phyloP scores from a whole-genome alignment of 2,888 invertebrate species.

The Callyntrura guangdongensis region DNA sequence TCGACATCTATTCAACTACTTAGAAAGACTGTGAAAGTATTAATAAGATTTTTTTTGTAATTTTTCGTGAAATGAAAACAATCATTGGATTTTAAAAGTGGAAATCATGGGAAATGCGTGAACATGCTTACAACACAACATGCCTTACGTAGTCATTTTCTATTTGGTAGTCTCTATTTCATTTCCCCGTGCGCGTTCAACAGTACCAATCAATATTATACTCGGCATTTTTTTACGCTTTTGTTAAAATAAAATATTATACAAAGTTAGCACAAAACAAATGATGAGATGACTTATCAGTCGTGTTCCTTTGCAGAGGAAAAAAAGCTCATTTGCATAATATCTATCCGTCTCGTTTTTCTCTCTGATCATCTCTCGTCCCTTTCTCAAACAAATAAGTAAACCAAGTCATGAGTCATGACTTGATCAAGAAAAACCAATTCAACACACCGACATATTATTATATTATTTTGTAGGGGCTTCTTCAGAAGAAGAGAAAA shows the following conservation, averaged over 20 bases:
- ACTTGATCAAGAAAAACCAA: constrained; percentile 41
- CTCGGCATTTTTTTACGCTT: background rate
- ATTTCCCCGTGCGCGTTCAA: background rate
- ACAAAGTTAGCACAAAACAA: constrained; percentile 44
- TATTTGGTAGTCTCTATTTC: background rate
- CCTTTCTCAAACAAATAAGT: background rate
- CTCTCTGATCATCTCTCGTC: background rate
- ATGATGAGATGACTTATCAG: constrained; percentile 64
- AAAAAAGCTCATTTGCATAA: constrained; percentile 49
- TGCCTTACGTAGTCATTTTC: background rate
- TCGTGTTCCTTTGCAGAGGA: constrained; percentile 29
- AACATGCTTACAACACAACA: constrained; percentile 5
- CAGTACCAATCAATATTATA: no score
- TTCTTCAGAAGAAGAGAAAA: constrained; percentile 21
- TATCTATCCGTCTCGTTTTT: constrained; percentile 20
- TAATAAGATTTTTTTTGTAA: constrained; percentile 35
- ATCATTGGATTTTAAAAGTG: constrained; percentile 22
- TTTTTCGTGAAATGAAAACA: constrained; percentile 56
- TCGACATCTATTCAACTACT: no score
- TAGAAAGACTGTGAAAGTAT: no score
- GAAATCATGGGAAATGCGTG: constrained; percentile 43
- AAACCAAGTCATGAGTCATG: constrained; percentile 36
- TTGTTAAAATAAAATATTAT: constrained; percentile 31
- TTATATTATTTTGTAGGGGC: background rate
- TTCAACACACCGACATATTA: background rate